Evolutionary conservation across 30 jellyfish, hydroid and myxozoan genomes (phyloP).

Genomic region (Aurelia sp.): DNA sequence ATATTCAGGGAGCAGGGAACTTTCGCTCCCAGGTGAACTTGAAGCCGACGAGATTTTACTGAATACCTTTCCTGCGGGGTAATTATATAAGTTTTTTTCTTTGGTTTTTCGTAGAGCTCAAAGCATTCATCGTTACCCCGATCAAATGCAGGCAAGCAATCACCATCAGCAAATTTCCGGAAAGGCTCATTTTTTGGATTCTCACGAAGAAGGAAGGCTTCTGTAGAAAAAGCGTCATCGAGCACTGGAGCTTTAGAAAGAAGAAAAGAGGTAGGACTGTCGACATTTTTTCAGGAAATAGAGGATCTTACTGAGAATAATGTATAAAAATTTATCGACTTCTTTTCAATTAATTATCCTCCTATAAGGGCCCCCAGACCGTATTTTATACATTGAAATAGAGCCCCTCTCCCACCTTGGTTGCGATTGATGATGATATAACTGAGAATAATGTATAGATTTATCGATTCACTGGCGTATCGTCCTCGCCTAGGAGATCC

Average conservation of each 20-base stretch:
- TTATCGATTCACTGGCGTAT: too few relatives aligned
- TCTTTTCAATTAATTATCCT: too few relatives aligned
- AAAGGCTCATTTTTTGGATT: constrained; percentile 52
- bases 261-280: constrained; percentile 70
- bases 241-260: constrained; percentile 27
- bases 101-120: constrained; percentile 19
- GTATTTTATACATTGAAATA: too few relatives aligned
- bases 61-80: too few relatives aligned
- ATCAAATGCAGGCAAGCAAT: background rate
- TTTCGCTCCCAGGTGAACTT: too few relatives aligned
- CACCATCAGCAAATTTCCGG: constrained; percentile 10
- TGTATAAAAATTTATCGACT: background rate
- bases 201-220: constrained; percentile 58
- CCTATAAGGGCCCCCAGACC: too few relatives aligned
- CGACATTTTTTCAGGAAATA: constrained; percentile 57
- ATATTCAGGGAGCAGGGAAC: too few relatives aligned
- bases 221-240: constrained; percentile 21
- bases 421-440: too few relatives aligned
- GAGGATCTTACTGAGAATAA: constrained; percentile 23
- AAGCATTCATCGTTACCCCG: constrained; percentile 67
- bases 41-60: too few relatives aligned
- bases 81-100: background rate
- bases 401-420: too few relatives aligned
- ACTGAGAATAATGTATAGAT: too few relatives aligned
- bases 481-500: too few relatives aligned